These are phyloP conservation scores for Chromobotia macracanthus DNA, from an alignment of 2,797 vertebrate species.

Conservation along the genomic window DNA sequence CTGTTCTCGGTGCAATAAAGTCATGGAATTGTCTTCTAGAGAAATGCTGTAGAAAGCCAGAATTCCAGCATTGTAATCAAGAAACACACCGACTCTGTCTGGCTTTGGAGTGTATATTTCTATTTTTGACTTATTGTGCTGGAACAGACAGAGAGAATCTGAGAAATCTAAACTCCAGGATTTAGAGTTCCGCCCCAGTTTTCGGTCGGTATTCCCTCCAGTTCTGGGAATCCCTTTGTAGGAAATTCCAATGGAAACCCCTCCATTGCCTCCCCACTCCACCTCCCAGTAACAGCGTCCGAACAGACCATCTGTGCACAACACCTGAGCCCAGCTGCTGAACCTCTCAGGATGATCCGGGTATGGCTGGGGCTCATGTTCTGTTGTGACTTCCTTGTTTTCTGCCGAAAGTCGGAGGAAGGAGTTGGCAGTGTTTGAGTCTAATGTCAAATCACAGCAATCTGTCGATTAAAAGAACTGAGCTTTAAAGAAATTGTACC, in stretches of 20 bases:
- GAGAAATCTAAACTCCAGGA: constrained; percentile 77
- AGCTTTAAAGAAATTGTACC: neutral
- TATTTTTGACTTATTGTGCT: constrained; percentile 70
- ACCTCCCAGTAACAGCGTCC: constrained; percentile 80
- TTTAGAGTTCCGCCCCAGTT: constrained; percentile 76
- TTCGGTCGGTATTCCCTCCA: constrained; percentile 68
- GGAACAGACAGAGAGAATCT: constrained; percentile 60
- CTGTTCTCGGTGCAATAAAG: constrained; percentile 69
- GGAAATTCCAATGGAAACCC: constrained; percentile 72
- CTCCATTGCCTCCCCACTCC: constrained; percentile 70
- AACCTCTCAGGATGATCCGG: constrained; percentile 72
- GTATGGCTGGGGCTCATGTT: constrained; percentile 63
- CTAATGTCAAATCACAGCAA: constrained; percentile 67
- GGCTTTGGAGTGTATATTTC: constrained; percentile 47
- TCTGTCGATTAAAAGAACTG: constrained; percentile 61
- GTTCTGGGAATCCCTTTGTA: constrained; percentile 72
- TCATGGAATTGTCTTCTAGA: constrained; percentile 58
- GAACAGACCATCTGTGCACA: constrained; percentile 70
- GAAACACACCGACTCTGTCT: constrained; percentile 70
- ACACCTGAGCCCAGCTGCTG: constrained; percentile 76
- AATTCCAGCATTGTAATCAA: constrained; percentile 71
- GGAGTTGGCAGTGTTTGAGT: constrained; percentile 73
- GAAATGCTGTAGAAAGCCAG: constrained; percentile 74
- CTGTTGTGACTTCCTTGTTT: constrained; percentile 61
- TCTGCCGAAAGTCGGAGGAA: constrained; percentile 67